Evolutionary conservation across 1,140 invertebrate genomes (phyloP).

Genomic region (Metopolophium dirhodum): DNA sequence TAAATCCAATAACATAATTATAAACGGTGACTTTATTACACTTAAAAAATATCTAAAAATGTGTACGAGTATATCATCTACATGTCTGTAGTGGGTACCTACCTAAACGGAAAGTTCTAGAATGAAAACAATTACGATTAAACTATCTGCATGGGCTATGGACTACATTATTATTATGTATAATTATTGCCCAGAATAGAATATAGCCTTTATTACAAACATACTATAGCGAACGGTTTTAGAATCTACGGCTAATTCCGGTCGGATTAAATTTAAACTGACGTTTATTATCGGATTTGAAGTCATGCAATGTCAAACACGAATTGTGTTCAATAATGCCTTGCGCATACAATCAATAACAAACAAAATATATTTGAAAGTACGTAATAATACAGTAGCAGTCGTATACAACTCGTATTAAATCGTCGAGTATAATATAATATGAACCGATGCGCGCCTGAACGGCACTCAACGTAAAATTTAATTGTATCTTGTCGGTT

Average conservation of each 20-base stretch:
- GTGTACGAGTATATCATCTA: too few relatives aligned
- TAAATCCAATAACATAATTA: neutral
- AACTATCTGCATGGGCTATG: neutral
- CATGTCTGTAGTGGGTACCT: too few relatives aligned
- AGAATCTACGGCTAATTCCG: neutral
- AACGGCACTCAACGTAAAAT: neutral
- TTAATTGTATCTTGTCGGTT: slow-evolving; percentile 15
- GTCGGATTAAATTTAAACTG: neutral
- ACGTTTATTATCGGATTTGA: neutral
- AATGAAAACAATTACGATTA: neutral
- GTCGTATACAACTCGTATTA: neutral
- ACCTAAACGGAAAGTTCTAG: neutral
- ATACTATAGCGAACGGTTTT: neutral
- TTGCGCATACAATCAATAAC: neutral
- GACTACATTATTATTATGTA: too few relatives aligned
- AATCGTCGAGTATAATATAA: neutral
- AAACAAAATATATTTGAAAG: slow-evolving; percentile 13
- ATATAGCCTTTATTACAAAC: too few relatives aligned
- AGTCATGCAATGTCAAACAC: neutral
- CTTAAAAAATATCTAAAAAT: neutral
- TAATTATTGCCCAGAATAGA: too few relatives aligned
- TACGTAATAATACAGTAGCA: neutral
- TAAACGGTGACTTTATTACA: neutral
- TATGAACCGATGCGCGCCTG: neutral
- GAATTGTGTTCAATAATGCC: neutral